A percentile compares a stretch with the other conserved stretches of the same genome.
phyloP scores from a whole-genome alignment of 1,140 invertebrate genomes.

The Drosophila mauritiana region DNA sequence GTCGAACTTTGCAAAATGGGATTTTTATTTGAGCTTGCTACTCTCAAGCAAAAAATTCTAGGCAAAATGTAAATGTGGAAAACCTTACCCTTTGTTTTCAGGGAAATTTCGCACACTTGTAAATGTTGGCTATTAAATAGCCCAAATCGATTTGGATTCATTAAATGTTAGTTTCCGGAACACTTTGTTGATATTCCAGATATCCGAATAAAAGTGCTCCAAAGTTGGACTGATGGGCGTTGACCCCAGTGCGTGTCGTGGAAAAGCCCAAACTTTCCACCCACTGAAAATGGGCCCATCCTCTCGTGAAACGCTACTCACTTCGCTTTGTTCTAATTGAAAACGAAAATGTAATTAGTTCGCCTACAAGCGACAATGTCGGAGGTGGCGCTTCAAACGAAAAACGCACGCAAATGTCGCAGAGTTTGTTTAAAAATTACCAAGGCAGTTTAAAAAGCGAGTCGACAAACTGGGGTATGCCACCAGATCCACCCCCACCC shows the following conservation, averaged over 20 bases:
- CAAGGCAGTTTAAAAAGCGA: constrained; percentile 44
- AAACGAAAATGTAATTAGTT: constrained; percentile 74
- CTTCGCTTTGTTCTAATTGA: constrained; percentile 68
- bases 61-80: no score
- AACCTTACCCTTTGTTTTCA: no score
- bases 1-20: neutral
- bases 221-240: neutral
- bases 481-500: no score
- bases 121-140: no score
- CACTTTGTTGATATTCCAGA: no score
- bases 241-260: neutral
- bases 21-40: neutral
- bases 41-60: no score
- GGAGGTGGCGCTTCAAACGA: constrained; percentile 60
- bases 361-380: constrained; percentile 55
- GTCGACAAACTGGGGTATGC: no score
- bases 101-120: no score
- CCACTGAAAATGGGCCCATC: neutral
- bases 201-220: no score
- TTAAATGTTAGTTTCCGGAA: no score
- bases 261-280: neutral
- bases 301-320: constrained; percentile 17
- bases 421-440: constrained; percentile 73
- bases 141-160: no score
- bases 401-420: constrained; percentile 62